Conservation (phyloP, 1,140 invertebrate species). For the Lasioglossum albipes region DNA sequence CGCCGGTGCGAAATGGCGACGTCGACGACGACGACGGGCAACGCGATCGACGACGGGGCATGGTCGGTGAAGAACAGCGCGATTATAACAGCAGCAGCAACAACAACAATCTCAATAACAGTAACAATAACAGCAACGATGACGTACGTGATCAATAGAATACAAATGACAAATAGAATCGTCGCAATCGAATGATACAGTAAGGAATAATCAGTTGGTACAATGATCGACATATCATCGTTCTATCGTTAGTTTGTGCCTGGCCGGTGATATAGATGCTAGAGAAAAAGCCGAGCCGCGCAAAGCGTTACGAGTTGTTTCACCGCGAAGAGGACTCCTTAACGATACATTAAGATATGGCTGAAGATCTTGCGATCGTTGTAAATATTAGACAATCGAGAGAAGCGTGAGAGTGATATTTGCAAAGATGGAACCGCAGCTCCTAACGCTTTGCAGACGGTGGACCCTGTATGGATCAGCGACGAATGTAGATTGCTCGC, state of each 20-base stretch:
- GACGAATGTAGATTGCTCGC: background rate
- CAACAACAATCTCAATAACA: constrained; percentile 60
- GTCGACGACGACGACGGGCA: constrained; percentile 36
- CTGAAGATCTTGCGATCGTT: background rate
- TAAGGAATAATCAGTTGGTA: constrained; percentile 19
- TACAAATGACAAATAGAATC: constrained; percentile 46
- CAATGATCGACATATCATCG: constrained; percentile 11
- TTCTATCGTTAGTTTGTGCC: constrained; percentile 22
- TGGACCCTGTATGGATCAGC: background rate
- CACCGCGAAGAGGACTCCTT: background rate
- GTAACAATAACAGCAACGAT: constrained; percentile 63
- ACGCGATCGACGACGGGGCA: constrained; percentile 43
- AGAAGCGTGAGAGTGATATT: background rate
- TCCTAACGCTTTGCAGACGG: background rate
- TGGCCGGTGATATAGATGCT: background rate
- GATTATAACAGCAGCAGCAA: constrained; percentile 56
- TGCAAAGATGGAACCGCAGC: background rate
- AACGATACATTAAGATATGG: background rate
- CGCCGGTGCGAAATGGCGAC: constrained; percentile 44
- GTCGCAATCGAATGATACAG: constrained; percentile 32
- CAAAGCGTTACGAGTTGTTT: background rate
- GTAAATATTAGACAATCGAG: background rate
- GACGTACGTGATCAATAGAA: constrained; percentile 38
- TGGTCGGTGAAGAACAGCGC: constrained; percentile 46
- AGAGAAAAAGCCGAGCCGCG: background rate